A percentile compares a stretch with the other conserved stretches of the same genome.
Conservation (phyloP, 2,888 invertebrate genomes). For the Lobophora halterata region DNA sequence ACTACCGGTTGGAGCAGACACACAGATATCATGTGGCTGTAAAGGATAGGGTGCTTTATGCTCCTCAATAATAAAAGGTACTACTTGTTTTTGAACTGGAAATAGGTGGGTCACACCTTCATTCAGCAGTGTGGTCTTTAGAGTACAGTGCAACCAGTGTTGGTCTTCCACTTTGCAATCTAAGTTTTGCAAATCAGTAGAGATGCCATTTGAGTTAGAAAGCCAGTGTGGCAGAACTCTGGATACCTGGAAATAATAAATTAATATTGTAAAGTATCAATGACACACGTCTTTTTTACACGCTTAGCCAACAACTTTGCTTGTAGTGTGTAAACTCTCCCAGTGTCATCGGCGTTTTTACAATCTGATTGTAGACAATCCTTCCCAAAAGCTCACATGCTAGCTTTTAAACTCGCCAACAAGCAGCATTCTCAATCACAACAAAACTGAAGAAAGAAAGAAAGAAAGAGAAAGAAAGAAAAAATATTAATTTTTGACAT, state of each 20-base stretch:
- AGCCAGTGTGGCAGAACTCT: slow-evolving; percentile 94
- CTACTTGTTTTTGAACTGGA: slow-evolving; percentile 90
- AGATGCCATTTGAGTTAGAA: slow-evolving; percentile 88
- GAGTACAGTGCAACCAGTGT: slow-evolving; percentile 81
- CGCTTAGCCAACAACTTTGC: too few species aligned
- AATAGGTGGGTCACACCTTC: slow-evolving; percentile 90
- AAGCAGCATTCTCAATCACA: too few species aligned
- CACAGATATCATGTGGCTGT: slow-evolving; percentile 94
- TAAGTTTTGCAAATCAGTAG: slow-evolving; percentile 84
- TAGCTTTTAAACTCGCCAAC: too few species aligned
- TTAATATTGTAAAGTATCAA: slow-evolving; percentile 1
- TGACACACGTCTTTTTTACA: too few species aligned
- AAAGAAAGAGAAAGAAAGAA: too few species aligned
- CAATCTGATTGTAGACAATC: too few species aligned
- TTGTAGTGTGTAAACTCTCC: too few species aligned
- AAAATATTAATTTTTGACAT: too few species aligned
- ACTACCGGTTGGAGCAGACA: slow-evolving; percentile 98
- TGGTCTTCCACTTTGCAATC: slow-evolving; percentile 78
- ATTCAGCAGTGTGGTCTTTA: slow-evolving; percentile 82
- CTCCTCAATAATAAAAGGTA: slow-evolving; percentile 87
- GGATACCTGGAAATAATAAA: slow-evolving; percentile 80
- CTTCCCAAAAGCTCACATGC: too few species aligned
- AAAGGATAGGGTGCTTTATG: slow-evolving; percentile 80
- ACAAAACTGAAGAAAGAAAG: too few species aligned
- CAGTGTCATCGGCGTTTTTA: too few species aligned